Evolutionary conservation across 1,140 invertebrate genomes (phyloP).

Genomic region (Zaprionus kolodkinae): DNA sequence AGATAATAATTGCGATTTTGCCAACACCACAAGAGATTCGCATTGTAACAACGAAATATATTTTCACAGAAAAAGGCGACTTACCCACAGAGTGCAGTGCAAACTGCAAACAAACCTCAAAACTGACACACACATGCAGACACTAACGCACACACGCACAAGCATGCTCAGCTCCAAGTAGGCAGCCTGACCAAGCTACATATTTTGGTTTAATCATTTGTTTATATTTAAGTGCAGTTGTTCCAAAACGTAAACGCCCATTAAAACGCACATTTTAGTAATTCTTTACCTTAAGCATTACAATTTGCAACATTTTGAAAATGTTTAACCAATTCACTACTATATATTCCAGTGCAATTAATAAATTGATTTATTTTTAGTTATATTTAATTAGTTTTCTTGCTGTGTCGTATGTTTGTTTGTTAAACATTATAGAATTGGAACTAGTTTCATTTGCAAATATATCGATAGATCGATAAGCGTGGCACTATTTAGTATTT

Average conservation of each 20-base stretch:
- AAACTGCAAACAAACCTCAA: slow-evolving; percentile 32
- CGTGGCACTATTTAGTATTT: not conserved
- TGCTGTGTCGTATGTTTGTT: slow-evolving; percentile 23
- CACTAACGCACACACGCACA: slow-evolving; percentile 10
- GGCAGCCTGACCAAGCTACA: slow-evolving; percentile 16
- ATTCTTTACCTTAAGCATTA: slow-evolving; percentile 36
- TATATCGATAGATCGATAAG: slow-evolving; percentile 20
- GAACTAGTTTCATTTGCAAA: slow-evolving; percentile 11
- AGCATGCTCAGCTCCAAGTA: slow-evolving; percentile 17
- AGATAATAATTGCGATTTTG: slow-evolving; percentile 7
- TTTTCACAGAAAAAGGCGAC: slow-evolving; percentile 23
- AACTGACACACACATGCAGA: slow-evolving; percentile 11
- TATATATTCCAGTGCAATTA: slow-evolving; percentile 7
- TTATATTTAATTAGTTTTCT: slow-evolving; percentile 32
- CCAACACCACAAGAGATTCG: slow-evolving; percentile 43
- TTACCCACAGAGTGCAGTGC: slow-evolving; percentile 38
- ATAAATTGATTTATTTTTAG: slow-evolving; percentile 22
- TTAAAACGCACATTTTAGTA: slow-evolving; percentile 21
- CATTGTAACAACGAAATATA: slow-evolving; percentile 25
- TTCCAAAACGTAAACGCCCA: slow-evolving; percentile 29
- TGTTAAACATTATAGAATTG: slow-evolving; percentile 15
- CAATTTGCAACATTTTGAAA: slow-evolving; percentile 9
- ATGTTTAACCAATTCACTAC: not conserved
- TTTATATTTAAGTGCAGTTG: slow-evolving; percentile 26
- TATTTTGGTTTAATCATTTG: slow-evolving; percentile 38